Percentiles rank a stretch among this genome's conserved stretches.
phyloP scores from a whole-genome alignment of 2,888 invertebrate species.

The Hydroisotoma schaefferi region DNA sequence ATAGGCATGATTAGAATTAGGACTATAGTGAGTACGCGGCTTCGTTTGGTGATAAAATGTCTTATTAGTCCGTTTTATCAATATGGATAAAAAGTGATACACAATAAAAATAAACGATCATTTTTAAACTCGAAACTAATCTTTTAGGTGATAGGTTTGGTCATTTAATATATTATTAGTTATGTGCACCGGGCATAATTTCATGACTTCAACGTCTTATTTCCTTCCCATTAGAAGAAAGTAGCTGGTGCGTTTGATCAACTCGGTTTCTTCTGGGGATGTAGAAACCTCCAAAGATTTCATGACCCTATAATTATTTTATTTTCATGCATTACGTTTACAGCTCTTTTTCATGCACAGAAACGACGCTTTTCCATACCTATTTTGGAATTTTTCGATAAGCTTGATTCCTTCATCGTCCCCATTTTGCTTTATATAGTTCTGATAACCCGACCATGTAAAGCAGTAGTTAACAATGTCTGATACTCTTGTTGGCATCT shows the following conservation, averaged over 20 bases:
- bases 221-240: slow-evolving; percentile 41
- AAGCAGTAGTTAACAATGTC: slow-evolving; percentile 50
- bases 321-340: no score
- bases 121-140: no score
- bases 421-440: slow-evolving; percentile 49
- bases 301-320: slow-evolving; percentile 23
- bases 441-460: slow-evolving; percentile 52
- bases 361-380: no score
- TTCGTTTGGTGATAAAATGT: neutral
- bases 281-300: slow-evolving; percentile 26
- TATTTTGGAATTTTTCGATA: slow-evolving; percentile 48
- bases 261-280: slow-evolving; percentile 26
- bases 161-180: no score
- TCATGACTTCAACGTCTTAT: no score
- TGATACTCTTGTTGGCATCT: slow-evolving; percentile 48
- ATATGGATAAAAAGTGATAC: no score
- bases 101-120: no score
- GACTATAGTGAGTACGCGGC: no score
- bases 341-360: no score
- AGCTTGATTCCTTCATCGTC: slow-evolving; percentile 47
- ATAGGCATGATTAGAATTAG: no score
- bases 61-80: neutral
- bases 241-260: slow-evolving; percentile 32
- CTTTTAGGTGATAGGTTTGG: no score
- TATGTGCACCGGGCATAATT: no score